Evolutionary conservation across 2,888 invertebrate genomes (phyloP), one percentile per base, ranked within the genome.

Genomic region (Pseudoips prasinana): DNA sequence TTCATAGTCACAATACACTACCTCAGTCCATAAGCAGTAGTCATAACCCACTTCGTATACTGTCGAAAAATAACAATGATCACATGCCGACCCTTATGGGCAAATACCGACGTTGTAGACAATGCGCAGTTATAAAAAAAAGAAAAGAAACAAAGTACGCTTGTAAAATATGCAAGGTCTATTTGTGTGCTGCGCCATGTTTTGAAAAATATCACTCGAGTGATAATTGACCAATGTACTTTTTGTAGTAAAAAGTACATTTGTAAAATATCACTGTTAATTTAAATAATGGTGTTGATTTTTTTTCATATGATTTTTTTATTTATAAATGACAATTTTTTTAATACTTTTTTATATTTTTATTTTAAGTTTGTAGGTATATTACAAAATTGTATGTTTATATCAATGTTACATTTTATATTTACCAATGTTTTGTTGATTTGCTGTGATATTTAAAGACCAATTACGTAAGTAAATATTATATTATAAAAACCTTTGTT

Each of bases 131-230:
- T 31, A 34, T 31, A 31, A 39, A 40, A 31, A 18, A 29, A 25
- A 32, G 46, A 26, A 37, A 37, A 33, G 25, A 47, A 29, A 47
- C 46, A 27, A 9, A 7, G 22, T 46, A 32, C 31, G 3, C 29
- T 27, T 42, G 42, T 38, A 20, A 30, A 39, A 42, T 24, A 25
- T 46, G 42, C 27, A 46, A 35, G 17, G 42, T 45, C 8, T 42
- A 45, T 42, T 32, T 45, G 22, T 33, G 37, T 28, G 37, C 33
- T 27, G 37, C 37, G 0, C 33, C 37, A 27, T 37, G 33, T 37
- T 37, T 37, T 7, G 25, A 33, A 24, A 33, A 33, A 28, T 37
- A 37, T 37, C 37, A 37, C 33, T 33, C 28, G 25, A 28, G 27
- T 29, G 22, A 29, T 33, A 31, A 32, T 25, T 32, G 25, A 32